Evolutionary conservation across 2,113 vertebrate genomes (phyloP).

Genomic region (Nothobranchius kuhntae): DNA sequence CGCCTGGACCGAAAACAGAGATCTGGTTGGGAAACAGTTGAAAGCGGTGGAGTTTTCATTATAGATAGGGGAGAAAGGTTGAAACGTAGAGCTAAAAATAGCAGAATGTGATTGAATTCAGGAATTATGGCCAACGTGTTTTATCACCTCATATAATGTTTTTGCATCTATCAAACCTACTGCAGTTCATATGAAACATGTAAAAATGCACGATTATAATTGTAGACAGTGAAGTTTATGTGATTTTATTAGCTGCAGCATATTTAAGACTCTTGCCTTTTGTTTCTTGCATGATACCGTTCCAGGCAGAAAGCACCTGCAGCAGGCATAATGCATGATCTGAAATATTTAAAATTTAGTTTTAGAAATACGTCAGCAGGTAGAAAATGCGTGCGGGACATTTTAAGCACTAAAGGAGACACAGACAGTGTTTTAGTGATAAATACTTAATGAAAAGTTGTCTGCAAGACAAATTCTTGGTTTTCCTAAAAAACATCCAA

Average conservation of each 20-base stretch:
- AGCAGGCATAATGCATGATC: neutral
- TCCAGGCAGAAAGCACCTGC: neutral
- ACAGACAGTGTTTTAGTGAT: constrained; percentile 3
- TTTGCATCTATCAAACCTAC: neutral
- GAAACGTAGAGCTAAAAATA: constrained; percentile 2
- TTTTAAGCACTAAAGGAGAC: constrained; percentile 4
- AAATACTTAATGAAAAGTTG: constrained; percentile 3
- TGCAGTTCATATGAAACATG: no score
- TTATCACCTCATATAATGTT: neutral
- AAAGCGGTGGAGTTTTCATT: constrained; percentile 35
- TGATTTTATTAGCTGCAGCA: no score
- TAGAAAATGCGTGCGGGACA: constrained; percentile 7
- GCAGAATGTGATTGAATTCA: constrained; percentile 17
- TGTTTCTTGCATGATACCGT: neutral
- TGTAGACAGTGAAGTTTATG: no score
- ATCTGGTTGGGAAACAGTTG: constrained; percentile 22
- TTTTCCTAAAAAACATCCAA: no score
- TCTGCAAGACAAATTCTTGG: no score
- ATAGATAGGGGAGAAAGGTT: neutral
- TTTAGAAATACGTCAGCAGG: neutral
- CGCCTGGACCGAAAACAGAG: constrained; percentile 17
- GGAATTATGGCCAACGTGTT: constrained; percentile 33
- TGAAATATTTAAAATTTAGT: constrained; percentile 15
- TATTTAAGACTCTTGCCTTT: neutral
- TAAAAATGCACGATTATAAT: no score